These are phyloP conservation scores for Paratilapia polleni DNA, from an alignment of 2,113 vertebrate genomes.

Conservation along the genomic window DNA sequence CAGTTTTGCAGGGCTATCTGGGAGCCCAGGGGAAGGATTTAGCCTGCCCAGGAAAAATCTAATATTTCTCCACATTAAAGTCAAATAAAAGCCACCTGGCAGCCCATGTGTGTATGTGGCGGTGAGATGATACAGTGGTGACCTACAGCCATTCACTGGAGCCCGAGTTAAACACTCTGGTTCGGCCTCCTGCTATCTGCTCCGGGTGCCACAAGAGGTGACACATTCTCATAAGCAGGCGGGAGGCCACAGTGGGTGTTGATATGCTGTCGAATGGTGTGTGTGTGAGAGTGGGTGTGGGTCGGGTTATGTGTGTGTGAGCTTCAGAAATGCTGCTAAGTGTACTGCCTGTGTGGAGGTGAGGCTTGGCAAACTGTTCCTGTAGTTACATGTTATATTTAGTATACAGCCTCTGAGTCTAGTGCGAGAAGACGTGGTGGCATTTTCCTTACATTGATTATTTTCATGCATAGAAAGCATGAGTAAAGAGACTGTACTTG, in stretches of 20 bases:
- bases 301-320: neutral
- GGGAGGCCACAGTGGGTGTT: constrained; percentile 39
- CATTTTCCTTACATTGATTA: neutral
- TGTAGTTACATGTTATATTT: constrained; percentile 18
- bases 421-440: neutral
- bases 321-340: constrained; percentile 7
- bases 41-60: constrained; percentile 67
- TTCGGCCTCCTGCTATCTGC: constrained; percentile 61
- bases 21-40: constrained; percentile 73
- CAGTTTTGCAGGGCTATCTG: constrained; percentile 58
- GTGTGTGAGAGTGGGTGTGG: neutral
- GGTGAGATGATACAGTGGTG: constrained; percentile 66
- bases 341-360: constrained; percentile 6
- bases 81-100: constrained; percentile 73
- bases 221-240: constrained; percentile 58
- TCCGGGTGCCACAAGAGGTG: constrained; percentile 56
- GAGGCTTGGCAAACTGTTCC: constrained; percentile 15
- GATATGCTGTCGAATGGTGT: constrained; percentile 41
- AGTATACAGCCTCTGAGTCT: neutral
- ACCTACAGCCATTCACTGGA: constrained; percentile 62
- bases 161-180: constrained; percentile 61
- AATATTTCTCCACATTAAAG: constrained; percentile 78
- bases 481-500: rapidly evolving
- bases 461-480: neutral
- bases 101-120: constrained; percentile 41